phyloP scores from a whole-genome alignment of 2,113 vertebrate species.

The Mirounga angustirostris region DNA sequence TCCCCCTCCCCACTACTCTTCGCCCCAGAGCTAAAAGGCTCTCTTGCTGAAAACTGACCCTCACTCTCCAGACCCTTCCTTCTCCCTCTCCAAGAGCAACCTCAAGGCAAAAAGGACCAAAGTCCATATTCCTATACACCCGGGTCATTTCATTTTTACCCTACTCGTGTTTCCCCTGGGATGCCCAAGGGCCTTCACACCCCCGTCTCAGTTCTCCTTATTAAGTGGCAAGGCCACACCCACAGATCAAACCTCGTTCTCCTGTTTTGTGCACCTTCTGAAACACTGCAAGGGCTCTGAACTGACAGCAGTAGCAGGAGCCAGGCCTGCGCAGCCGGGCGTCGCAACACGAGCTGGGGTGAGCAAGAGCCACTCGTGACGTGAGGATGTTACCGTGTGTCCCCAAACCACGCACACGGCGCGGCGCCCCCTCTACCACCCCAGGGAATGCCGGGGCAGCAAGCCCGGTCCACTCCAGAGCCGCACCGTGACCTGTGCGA shows the following conservation, averaged over 20 bases:
- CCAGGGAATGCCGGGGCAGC: rapidly evolving
- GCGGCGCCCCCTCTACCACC: rapidly evolving
- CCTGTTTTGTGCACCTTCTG: not conserved
- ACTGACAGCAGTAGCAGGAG: rapidly evolving
- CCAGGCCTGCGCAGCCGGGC: not conserved
- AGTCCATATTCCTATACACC: not conserved
- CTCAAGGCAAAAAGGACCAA: not conserved
- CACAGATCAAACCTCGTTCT: not conserved
- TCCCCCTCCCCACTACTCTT: too few relatives aligned
- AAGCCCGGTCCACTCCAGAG: not conserved
- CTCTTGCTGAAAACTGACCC: not conserved
- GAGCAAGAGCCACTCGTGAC: not conserved
- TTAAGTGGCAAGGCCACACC: not conserved
- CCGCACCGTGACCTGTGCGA: rapidly evolving
- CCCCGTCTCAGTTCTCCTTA: not conserved
- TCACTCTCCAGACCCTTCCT: not conserved
- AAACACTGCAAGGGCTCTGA: not conserved
- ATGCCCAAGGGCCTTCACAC: not conserved
- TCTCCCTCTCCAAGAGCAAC: not conserved
- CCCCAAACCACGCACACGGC: not conserved
- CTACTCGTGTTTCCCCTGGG: not conserved
- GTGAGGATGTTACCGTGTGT: not conserved
- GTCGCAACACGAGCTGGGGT: not conserved
- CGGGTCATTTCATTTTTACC: not conserved
- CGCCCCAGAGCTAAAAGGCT: not conserved